phyloP scores from a whole-genome alignment of 2,888 invertebrate species.

The Leptura quadrifasciata region DNA sequence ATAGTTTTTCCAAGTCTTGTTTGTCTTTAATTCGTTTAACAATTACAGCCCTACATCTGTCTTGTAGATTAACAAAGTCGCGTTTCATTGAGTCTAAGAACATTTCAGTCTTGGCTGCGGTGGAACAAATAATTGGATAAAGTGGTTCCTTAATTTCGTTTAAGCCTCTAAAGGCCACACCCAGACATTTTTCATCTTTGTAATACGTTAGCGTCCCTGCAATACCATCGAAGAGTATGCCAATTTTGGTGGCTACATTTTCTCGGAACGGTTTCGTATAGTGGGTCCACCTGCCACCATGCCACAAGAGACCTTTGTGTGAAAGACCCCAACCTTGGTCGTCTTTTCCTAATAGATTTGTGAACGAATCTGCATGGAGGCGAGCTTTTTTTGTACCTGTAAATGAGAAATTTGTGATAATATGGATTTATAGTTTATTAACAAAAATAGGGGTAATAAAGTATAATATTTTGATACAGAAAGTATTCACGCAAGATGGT shows the following conservation, averaged over 20 bases:
- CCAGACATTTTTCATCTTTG: conserved; percentile 82
- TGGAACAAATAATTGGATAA: conserved; percentile 83
- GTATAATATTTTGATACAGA: no score
- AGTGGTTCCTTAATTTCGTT: conserved; percentile 79
- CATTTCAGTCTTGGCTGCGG: conserved; percentile 86
- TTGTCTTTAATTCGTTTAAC: conserved; percentile 75
- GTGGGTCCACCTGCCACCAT: conserved; percentile 78
- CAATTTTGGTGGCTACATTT: conserved; percentile 81
- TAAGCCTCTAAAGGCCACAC: conserved; percentile 82
- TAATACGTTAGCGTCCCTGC: conserved; percentile 83
- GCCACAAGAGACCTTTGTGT: conserved; percentile 84
- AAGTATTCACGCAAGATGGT: no score
- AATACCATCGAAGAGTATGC: conserved; percentile 81
- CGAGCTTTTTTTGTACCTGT: conserved; percentile 68
- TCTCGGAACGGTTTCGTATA: conserved; percentile 83
- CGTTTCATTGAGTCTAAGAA: conserved; percentile 77
- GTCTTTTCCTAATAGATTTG: conserved; percentile 84
- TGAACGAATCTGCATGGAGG: conserved; percentile 81
- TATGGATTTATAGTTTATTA: no score
- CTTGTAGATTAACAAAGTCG: conserved; percentile 82
- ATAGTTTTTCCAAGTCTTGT: conserved; percentile 76
- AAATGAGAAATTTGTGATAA: conserved; percentile 23
- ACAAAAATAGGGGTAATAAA: no score
- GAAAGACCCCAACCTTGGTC: conserved; percentile 83
- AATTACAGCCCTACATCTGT: conserved; percentile 80